A percentile compares a stretch with the other conserved stretches of the same genome.
Evolutionary conservation across 2,888 invertebrate species (phyloP).

Genomic region (Calameuta pallipes): DNA sequence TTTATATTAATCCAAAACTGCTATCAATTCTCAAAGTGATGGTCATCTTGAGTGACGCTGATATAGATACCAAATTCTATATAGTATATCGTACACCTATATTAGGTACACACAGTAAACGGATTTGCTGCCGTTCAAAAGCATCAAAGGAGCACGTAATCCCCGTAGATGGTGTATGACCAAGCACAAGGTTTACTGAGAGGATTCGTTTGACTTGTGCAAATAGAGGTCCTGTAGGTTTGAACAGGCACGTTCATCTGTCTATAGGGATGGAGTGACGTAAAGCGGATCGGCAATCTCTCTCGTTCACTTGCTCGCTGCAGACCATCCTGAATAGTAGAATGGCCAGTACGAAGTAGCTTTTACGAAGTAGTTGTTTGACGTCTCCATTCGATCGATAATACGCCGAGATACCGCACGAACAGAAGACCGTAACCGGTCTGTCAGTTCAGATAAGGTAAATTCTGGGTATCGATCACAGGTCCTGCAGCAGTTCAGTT

Average conservation of each 20-base stretch:
- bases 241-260: background rate
- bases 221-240: too few species aligned
- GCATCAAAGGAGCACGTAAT: background rate
- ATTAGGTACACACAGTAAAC: background rate
- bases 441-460: background rate
- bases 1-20: background rate
- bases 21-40: background rate
- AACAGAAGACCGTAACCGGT: background rate
- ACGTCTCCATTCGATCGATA: background rate
- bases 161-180: background rate
- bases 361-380: background rate
- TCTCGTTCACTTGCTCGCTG: constrained; percentile 11
- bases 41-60: background rate
- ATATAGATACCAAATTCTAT: background rate
- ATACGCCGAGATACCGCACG: background rate
- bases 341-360: background rate
- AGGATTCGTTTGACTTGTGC: background rate
- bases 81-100: too few species aligned
- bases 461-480: background rate
- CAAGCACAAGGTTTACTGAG: background rate
- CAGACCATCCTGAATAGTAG: background rate
- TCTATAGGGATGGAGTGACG: constrained; percentile 3
- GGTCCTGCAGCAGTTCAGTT: background rate
- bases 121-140: background rate
- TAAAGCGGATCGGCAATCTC: constrained; percentile 19